phyloP scores from a whole-genome alignment of 2,888 invertebrate species.

The Lucinisca nassula region DNA sequence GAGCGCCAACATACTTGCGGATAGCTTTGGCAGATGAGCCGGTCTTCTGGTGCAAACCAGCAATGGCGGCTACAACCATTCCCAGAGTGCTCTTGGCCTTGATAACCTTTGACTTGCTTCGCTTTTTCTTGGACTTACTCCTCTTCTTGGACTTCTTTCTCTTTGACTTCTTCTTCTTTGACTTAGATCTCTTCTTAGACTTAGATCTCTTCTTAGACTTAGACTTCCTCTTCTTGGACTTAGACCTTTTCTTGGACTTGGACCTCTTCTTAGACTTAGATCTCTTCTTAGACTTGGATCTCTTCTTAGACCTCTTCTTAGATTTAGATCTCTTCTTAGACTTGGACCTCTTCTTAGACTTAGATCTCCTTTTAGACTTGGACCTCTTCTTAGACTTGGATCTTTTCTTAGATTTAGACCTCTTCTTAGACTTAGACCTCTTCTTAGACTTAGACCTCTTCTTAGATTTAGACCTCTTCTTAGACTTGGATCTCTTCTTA shows the following conservation, averaged over 20 bases:
- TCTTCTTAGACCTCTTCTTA: no score
- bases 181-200: slow-evolving; percentile 45
- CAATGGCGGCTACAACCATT: slow-evolving; percentile 46
- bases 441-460: slow-evolving; percentile 41
- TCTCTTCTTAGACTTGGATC: slow-evolving; percentile 63
- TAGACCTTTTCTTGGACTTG: slow-evolving; percentile 38
- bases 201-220: slow-evolving; percentile 40
- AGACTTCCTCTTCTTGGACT: slow-evolving; percentile 45
- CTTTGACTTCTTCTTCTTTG: slow-evolving; percentile 44
- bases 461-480: slow-evolving; percentile 30
- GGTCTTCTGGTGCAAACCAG: slow-evolving; percentile 34
- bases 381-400: slow-evolving; percentile 48
- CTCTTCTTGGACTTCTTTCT: no score
- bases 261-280: no score
- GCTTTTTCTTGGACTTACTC: slow-evolving; percentile 28
- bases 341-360: slow-evolving; percentile 52
- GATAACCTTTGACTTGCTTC: neutral
- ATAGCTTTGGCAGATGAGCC: slow-evolving; percentile 62
- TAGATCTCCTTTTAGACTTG: slow-evolving; percentile 52
- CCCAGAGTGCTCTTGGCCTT: neutral
- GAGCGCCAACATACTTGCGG: slow-evolving; percentile 63
- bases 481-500: slow-evolving; percentile 35
- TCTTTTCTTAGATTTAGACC: slow-evolving; percentile 35
- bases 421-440: slow-evolving; percentile 38
- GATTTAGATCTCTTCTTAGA: no score